Evolutionary conservation across 2,797 vertebrate genomes (phyloP).

Genomic region (Eulemur mongoz): DNA sequence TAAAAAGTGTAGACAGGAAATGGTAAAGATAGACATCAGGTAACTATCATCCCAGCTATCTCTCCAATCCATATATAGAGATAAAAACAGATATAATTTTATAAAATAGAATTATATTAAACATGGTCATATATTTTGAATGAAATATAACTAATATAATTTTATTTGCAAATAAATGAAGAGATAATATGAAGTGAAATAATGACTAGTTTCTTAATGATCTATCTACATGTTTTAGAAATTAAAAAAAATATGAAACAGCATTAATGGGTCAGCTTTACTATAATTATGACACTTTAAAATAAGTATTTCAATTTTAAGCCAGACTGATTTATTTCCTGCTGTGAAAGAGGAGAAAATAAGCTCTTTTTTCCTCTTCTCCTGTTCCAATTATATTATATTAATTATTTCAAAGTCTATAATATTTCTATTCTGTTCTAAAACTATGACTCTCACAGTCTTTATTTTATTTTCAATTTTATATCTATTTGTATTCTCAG

Average conservation of each 20-base stretch:
- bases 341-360: not conserved
- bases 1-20: not conserved
- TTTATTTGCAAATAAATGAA: constrained; percentile 34
- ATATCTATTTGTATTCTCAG: constrained; percentile 17
- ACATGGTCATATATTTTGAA: not conserved
- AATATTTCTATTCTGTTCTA: not conserved
- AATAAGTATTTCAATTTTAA: constrained; percentile 46
- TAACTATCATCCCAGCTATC: not conserved
- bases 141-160: not conserved
- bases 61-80: not conserved
- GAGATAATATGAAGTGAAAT: not conserved
- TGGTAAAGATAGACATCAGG: not conserved
- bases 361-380: not conserved
- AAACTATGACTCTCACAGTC: not conserved
- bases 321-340: not conserved
- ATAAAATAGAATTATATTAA: constrained; percentile 33
- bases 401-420: not conserved
- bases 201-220: not conserved
- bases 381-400: not conserved
- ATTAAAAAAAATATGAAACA: constrained; percentile 28
- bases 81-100: not conserved
- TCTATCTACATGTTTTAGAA: not conserved
- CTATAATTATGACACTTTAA: not conserved
- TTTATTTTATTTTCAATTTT: not conserved
- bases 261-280: not conserved